Conservation (phyloP, 92 coral and sea anemone species). For the Porites cylindrica region DNA sequence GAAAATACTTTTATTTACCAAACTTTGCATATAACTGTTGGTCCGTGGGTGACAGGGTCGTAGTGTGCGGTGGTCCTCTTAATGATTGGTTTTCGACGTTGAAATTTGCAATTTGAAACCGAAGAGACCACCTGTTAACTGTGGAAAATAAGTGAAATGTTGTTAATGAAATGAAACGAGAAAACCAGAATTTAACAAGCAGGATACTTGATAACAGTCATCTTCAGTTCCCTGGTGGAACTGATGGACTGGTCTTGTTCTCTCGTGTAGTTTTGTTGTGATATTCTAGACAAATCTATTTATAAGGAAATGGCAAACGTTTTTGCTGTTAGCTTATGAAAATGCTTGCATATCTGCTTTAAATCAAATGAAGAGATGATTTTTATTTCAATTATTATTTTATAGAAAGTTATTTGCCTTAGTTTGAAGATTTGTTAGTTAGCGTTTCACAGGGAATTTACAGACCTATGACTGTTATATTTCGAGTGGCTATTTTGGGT, state of each 20-base stretch:
- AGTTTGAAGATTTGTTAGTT: not conserved
- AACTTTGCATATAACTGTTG: no score
- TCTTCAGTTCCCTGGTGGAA: conserved; percentile 24
- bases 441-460: not conserved
- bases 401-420: not conserved
- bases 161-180: not conserved
- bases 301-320: not conserved
- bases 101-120: no score
- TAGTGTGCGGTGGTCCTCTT: no score
- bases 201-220: conserved; percentile 35
- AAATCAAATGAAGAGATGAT: not conserved
- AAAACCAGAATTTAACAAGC: conserved; percentile 17
- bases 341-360: not conserved
- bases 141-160: no score
- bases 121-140: no score
- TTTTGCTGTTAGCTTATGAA: not conserved
- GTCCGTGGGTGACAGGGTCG: no score
- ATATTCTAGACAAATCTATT: not conserved
- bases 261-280: conserved; percentile 8
- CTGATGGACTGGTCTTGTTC: conserved; percentile 16
- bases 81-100: no score
- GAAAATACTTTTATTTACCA: no score
- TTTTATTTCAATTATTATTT: no score
- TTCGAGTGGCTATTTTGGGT: not conserved
- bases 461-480: conserved; percentile 3